These are phyloP conservation scores for Solenopsis invicta DNA, from an alignment of 1,140 invertebrate genomes.

Conservation along the genomic window DNA sequence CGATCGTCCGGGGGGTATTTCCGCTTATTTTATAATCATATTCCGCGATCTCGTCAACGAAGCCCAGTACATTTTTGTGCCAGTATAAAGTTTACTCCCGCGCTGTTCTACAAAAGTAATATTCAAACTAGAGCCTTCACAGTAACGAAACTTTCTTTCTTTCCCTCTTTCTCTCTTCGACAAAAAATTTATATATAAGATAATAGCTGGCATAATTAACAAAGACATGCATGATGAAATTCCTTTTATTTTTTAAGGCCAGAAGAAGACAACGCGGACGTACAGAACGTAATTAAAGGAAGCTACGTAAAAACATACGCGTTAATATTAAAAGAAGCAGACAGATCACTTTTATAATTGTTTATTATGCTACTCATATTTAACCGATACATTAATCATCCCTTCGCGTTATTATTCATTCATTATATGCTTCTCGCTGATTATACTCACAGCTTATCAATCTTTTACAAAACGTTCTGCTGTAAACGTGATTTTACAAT, in stretches of 20 bases:
- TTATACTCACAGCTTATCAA: background rate
- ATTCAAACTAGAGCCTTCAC: constrained; percentile 1
- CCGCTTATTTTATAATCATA: constrained; percentile 73
- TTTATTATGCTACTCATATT: background rate
- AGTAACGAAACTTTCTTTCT: background rate
- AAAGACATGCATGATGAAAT: background rate
- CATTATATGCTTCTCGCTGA: background rate
- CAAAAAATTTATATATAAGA: background rate
- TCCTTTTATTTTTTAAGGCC: background rate
- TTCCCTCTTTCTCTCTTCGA: background rate
- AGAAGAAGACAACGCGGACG: background rate
- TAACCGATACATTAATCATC: background rate
- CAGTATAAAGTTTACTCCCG: constrained; percentile 15
- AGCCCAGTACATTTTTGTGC: constrained; percentile 2
- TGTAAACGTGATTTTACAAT: background rate
- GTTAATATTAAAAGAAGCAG: background rate
- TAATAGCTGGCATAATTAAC: constrained; percentile 8
- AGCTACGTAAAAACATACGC: background rate
- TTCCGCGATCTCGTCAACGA: constrained; percentile 30
- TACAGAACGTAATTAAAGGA: background rate
- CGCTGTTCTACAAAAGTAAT: constrained; percentile 4
- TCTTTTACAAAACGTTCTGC: background rate
- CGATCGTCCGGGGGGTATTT: constrained; percentile 51
- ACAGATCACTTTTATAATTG: constrained; percentile 30
- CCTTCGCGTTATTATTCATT: background rate